Conservation (phyloP, 2,797 vertebrate species). For the Meda fulgida region DNA sequence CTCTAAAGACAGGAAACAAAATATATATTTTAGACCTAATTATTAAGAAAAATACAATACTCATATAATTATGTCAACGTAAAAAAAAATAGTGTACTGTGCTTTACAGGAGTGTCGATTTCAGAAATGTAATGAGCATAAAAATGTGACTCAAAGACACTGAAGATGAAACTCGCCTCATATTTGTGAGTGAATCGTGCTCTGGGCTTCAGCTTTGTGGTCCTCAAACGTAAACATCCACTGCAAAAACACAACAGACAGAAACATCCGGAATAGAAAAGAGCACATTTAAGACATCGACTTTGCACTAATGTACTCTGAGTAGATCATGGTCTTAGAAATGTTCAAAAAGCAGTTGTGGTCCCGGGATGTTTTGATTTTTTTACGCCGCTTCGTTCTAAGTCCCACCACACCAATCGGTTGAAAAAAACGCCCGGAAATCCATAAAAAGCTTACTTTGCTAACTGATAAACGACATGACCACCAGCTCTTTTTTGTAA, state of each 20-base stretch:
- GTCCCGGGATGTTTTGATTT: neutral
- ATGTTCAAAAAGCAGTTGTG: neutral
- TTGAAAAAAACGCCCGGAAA: neutral
- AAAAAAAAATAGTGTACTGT: neutral
- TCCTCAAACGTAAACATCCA: neutral
- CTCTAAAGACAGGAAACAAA: conserved; percentile 9
- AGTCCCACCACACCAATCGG: neutral
- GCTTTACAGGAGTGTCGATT: neutral
- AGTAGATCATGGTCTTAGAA: neutral
- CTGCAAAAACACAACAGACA: neutral
- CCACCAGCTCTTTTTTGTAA: neutral
- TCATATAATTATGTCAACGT: neutral
- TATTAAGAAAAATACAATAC: neutral
- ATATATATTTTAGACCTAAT: neutral
- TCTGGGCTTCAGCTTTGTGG: neutral
- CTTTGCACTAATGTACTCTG: neutral
- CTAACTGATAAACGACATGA: neutral
- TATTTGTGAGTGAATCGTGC: neutral
- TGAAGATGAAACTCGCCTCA: conserved; percentile 35
- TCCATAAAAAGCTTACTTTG: neutral
- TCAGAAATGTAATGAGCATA: neutral
- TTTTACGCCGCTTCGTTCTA: conserved; percentile 3
- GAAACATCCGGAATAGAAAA: neutral
- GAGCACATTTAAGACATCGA: neutral
- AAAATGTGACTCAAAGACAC: neutral